phyloP scores from a whole-genome alignment of 2,113 vertebrate species.

The Synchiropus splendidus region DNA sequence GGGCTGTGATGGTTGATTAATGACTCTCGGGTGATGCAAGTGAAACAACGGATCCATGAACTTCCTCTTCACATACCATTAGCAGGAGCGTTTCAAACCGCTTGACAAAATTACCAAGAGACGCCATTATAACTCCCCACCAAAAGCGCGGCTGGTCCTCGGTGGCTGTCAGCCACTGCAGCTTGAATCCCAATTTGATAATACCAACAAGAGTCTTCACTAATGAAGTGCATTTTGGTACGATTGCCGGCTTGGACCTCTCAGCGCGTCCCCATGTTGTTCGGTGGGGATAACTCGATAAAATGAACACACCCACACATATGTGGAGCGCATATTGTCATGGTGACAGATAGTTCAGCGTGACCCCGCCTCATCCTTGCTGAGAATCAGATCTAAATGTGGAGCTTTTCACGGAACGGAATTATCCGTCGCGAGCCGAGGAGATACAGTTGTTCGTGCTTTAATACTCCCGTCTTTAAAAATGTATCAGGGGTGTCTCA shows the following conservation, averaged over 20 bases:
- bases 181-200: constrained; percentile 21
- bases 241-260: constrained; percentile 46
- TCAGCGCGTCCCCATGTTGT: constrained; percentile 45
- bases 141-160: too few species aligned
- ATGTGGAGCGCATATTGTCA: constrained; percentile 66
- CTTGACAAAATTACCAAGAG: too few species aligned
- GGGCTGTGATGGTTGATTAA: too few species aligned
- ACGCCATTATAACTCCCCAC: too few species aligned
- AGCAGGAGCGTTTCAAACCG: too few species aligned
- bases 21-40: too few species aligned
- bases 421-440: constrained; percentile 36
- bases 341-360: constrained; percentile 62
- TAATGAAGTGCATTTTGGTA: constrained; percentile 39
- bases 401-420: constrained; percentile 37
- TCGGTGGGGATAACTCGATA: constrained; percentile 57
- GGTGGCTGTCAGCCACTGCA: constrained; percentile 8
- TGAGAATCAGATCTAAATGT: constrained; percentile 22
- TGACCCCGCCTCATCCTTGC: constrained; percentile 43
- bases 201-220: constrained; percentile 16
- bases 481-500: constrained; percentile 46
- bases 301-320: constrained; percentile 59
- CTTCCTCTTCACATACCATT: too few species aligned
- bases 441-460: constrained; percentile 49
- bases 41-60: too few species aligned
- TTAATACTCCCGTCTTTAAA: constrained; percentile 56